A percentile compares a stretch with the other conserved stretches of the same genome.
Evolutionary conservation across 2,888 invertebrate genomes (phyloP).

Genomic region (Rhyacophila evoluta): DNA sequence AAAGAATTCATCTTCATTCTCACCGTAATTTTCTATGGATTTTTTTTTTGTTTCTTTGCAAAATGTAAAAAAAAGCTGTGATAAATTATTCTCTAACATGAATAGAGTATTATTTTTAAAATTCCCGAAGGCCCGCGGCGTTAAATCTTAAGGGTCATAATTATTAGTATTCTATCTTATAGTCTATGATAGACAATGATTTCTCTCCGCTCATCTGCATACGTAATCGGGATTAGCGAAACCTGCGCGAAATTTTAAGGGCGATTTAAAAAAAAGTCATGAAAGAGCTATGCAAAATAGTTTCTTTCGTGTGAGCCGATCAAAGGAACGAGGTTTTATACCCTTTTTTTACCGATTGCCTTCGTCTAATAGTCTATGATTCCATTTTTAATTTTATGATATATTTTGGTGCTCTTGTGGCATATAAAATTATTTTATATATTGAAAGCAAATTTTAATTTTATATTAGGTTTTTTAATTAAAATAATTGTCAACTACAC

Average conservation of each 20-base stretch:
- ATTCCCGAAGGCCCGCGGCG: not conserved
- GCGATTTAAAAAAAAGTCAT: conserved; percentile 40
- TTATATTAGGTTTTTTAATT: no score
- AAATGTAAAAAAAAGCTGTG: not conserved
- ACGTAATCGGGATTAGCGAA: conserved; percentile 50
- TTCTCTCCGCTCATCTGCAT: conserved; percentile 48
- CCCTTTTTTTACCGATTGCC: not conserved
- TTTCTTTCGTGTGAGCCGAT: conserved; percentile 47
- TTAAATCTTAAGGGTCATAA: not conserved
- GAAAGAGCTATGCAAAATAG: conserved; percentile 50
- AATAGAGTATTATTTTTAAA: not conserved
- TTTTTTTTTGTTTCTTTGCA: not conserved
- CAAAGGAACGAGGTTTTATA: not conserved
- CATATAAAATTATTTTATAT: not conserved
- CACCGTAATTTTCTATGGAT: not conserved
- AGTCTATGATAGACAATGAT: conserved; percentile 28
- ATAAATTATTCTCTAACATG: conserved; percentile 12
- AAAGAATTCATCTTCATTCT: conserved; percentile 1
- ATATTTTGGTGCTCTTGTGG: not conserved
- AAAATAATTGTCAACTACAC: no score
- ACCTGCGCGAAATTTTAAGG: conserved; percentile 35
- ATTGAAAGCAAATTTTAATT: no score
- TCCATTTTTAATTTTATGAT: not conserved
- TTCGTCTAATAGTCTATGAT: not conserved
- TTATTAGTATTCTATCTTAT: conserved; percentile 32